Percentiles rank a stretch among this genome's conserved stretches.
phyloP scores from a whole-genome alignment of 2,113 vertebrate species.

The Anguilla japonica region DNA sequence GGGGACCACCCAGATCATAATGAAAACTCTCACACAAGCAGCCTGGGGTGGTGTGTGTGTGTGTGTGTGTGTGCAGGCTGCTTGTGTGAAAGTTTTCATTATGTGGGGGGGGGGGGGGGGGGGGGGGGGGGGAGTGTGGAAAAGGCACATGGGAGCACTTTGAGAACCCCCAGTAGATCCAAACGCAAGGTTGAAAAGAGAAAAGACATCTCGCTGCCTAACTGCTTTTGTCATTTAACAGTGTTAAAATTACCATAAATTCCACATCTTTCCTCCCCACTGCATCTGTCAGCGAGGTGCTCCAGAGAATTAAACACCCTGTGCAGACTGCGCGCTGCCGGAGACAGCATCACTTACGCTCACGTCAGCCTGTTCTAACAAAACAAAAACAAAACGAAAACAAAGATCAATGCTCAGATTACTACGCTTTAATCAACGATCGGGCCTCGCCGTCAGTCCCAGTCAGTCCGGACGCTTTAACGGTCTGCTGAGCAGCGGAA shows the following conservation, averaged over 20 bases:
- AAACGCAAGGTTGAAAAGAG: not conserved
- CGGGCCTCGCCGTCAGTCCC: not conserved
- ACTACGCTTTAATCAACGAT: not conserved
- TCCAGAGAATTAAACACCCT: not conserved
- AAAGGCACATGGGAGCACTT: conserved; percentile 49
- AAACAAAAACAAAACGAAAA: not conserved
- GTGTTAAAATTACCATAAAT: not conserved
- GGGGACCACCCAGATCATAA: conserved; percentile 54
- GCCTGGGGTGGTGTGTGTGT: not conserved
- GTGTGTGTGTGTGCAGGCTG: too few relatives aligned
- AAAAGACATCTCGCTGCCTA: not conserved
- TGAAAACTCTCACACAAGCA: conserved; percentile 56
- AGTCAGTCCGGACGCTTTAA: not conserved
- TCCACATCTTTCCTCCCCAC: not conserved
- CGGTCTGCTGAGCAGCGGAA: not conserved
- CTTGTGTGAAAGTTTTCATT: too few relatives aligned
- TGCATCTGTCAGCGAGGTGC: not conserved
- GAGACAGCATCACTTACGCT: not conserved
- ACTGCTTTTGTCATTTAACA: not conserved
- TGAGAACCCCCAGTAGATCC: conserved; percentile 26
- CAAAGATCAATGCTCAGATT: not conserved
- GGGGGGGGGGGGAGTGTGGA: conserved; percentile 29
- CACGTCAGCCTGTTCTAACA: not conserved
- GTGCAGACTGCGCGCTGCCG: not conserved
- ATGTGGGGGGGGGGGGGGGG: conserved; percentile 19